These are phyloP conservation scores for Strix occidentalis DNA, from an alignment of 2,797 vertebrate genomes.

Conservation along the genomic window DNA sequence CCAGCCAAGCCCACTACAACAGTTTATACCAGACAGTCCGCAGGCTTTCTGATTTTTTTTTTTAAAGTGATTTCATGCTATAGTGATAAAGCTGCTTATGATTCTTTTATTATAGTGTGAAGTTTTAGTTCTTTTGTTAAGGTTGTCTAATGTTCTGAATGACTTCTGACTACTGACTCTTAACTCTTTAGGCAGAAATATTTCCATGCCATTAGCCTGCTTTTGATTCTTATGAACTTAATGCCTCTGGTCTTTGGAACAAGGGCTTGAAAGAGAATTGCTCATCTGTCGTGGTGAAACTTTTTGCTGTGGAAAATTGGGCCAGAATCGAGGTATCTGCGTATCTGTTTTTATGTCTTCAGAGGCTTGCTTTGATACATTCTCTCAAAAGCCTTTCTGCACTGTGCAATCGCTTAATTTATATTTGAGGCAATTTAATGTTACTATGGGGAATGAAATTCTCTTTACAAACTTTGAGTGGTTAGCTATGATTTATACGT, in stretches of 20 bases:
- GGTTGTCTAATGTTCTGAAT: not conserved
- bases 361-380: not conserved
- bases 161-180: not conserved
- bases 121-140: not conserved
- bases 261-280: not conserved
- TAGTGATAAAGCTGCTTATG: not conserved
- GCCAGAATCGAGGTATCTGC: not conserved
- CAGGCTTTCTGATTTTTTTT: not conserved
- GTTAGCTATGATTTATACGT: not conserved
- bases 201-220: not conserved
- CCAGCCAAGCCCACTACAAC: not conserved
- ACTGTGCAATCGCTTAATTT: not conserved
- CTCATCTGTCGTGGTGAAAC: not conserved
- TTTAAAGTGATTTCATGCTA: not conserved
- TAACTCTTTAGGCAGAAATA: not conserved
- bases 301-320: not conserved
- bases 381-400: not conserved
- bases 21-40: not conserved
- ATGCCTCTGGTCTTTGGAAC: not conserved
- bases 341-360: not conserved
- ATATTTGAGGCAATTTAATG: not conserved
- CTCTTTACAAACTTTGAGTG: not conserved
- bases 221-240: not conserved
- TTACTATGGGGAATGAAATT: not conserved
- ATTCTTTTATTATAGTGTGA: not conserved